Evolutionary conservation across 2,888 invertebrate genomes (phyloP).

Genomic region (Cataglyphis rosenhaueri): DNA sequence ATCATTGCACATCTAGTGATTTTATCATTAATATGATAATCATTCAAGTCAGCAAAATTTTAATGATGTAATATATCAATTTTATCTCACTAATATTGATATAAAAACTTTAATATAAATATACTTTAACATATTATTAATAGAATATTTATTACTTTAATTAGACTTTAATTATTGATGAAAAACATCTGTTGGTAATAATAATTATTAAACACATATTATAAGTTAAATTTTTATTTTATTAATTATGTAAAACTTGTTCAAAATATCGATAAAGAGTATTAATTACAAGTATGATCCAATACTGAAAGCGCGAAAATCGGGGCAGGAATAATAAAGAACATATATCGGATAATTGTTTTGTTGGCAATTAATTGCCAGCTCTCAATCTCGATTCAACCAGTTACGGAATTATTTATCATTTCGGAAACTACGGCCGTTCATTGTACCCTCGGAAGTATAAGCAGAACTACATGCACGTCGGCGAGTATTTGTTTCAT

Average conservation of each 20-base stretch:
- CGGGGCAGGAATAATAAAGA: slow-evolving; percentile 12
- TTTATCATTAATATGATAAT: background rate
- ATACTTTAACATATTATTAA: slow-evolving; percentile 11
- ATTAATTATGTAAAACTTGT: background rate
- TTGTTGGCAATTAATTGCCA: slow-evolving; percentile 58
- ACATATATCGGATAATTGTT: slow-evolving; percentile 59
- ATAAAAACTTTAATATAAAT: slow-evolving; percentile 2
- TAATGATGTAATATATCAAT: background rate
- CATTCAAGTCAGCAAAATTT: background rate
- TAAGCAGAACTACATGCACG: slow-evolving; percentile 28
- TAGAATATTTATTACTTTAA: background rate
- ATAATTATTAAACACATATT: background rate
- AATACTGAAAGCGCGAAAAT: slow-evolving; percentile 46
- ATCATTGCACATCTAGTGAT: background rate
- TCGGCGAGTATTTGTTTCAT: slow-evolving; percentile 42
- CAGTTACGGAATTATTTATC: slow-evolving; percentile 56
- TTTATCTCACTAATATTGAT: background rate
- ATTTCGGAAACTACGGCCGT: slow-evolving; percentile 24
- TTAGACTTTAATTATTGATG: background rate
- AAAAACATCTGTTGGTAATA: background rate
- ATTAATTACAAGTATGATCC: background rate
- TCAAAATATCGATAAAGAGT: background rate
- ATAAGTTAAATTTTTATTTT: background rate
- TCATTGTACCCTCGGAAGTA: slow-evolving; percentile 25
- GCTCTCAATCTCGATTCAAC: slow-evolving; percentile 12